These are phyloP conservation scores for Pachliopta kotzebuea DNA, from an alignment of 2,888 invertebrate species.

Conservation along the genomic window DNA sequence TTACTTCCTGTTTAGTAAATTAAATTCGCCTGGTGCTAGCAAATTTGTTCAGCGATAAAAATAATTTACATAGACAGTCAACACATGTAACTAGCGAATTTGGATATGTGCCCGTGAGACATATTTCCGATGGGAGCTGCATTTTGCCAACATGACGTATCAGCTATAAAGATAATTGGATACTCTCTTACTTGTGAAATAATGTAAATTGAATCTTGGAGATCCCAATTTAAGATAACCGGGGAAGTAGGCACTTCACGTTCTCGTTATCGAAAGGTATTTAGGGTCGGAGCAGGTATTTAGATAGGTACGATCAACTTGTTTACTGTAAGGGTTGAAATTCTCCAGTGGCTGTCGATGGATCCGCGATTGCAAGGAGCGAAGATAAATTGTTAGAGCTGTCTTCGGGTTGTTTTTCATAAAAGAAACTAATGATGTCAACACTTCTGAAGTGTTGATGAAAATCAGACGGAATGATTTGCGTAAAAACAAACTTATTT, in stretches of 20 bases:
- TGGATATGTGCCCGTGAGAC: slow-evolving; percentile 38
- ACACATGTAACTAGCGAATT: slow-evolving; percentile 27
- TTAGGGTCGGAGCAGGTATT: slow-evolving; percentile 14
- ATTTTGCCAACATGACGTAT: slow-evolving; percentile 39
- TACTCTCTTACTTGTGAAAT: not conserved
- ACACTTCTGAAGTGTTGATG: no score
- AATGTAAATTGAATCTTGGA: slow-evolving; percentile 15
- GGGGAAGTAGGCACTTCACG: slow-evolving; percentile 3
- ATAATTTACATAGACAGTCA: slow-evolving; percentile 15
- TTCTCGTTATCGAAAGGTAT: slow-evolving; percentile 12
- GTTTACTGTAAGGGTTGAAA: no score
- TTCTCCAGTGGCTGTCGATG: no score
- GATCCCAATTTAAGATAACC: slow-evolving; percentile 7
- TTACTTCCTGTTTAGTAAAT: no score
- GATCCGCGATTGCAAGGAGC: no score
- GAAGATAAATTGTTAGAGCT: no score
- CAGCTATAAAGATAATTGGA: slow-evolving; percentile 39
- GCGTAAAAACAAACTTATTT: no score
- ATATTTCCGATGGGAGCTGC: slow-evolving; percentile 38
- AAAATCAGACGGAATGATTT: no score
- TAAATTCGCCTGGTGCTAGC: no score
- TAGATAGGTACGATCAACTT: not conserved
- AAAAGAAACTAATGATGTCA: no score
- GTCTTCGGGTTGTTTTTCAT: no score
- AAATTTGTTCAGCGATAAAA: not conserved